A percentile compares a stretch with the other conserved stretches of the same genome.
These are phyloP conservation scores for Pristionchus mayeri DNA, from an alignment of 2,888 invertebrate species.

Conservation along the genomic window DNA sequence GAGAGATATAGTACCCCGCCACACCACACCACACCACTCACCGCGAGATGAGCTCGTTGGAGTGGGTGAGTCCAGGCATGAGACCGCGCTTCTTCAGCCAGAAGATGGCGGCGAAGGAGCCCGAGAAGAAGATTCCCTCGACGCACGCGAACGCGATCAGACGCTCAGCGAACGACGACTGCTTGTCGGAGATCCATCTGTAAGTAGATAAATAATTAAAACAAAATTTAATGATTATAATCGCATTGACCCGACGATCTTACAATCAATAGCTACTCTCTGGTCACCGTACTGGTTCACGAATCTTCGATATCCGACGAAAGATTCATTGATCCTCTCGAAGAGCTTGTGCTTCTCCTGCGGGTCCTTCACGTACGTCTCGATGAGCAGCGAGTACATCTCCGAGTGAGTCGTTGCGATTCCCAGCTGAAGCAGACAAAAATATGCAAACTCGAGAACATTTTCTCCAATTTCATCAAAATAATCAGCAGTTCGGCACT, in stretches of 20 bases:
- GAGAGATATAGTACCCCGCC: too few species aligned
- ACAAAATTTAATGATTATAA: too few species aligned
- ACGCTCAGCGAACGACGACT: constrained; percentile 91
- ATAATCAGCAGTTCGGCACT: too few species aligned
- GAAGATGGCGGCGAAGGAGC: constrained; percentile 96
- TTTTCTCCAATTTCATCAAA: too few species aligned
- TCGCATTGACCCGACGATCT: too few species aligned
- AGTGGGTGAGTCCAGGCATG: constrained; percentile 99
- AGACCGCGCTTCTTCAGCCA: constrained; percentile 98
- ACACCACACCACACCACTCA: too few species aligned
- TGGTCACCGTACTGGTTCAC: constrained; percentile 78
- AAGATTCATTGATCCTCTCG: constrained; percentile 94
- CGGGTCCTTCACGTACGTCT: constrained; percentile 88
- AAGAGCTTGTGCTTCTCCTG: constrained; percentile 82
- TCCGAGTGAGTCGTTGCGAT: constrained; percentile 99
- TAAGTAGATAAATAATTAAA: not conserved
- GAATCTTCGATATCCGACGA: too few species aligned
- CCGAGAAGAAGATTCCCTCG: constrained; percentile 99
- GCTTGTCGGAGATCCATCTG: constrained; percentile 91
- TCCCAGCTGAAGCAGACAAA: constrained; percentile 80
- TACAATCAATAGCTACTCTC: not conserved
- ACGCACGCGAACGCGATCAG: constrained; percentile 98
- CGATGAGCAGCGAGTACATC: constrained; percentile 98
- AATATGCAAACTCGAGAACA: too few species aligned
- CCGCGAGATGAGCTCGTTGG: constrained; percentile 94